A percentile compares a stretch with the other conserved stretches of the same genome.
Conservation (phyloP, 2,113 vertebrate genomes). For the Sebastes fasciatus region DNA sequence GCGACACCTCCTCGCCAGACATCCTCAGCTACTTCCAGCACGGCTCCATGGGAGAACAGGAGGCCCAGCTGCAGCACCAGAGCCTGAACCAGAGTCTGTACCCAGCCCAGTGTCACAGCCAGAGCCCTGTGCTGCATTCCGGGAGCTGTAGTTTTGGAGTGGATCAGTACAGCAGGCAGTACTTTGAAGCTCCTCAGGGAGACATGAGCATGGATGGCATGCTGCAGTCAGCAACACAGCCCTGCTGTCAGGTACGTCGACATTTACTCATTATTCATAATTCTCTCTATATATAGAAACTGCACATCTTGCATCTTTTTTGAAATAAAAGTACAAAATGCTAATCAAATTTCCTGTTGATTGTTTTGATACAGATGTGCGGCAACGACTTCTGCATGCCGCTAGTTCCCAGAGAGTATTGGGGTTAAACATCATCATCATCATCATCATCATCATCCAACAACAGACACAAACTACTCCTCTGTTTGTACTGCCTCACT, state of each 20-base stretch:
- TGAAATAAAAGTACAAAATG: not conserved
- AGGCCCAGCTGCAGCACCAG: slow-evolving; percentile 52
- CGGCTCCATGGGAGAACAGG: slow-evolving; percentile 39
- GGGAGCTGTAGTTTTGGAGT: slow-evolving; percentile 64
- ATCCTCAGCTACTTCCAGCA: slow-evolving; percentile 76
- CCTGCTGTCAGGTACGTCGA: slow-evolving; percentile 79
- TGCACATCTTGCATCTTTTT: not conserved
- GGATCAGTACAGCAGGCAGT: slow-evolving; percentile 56
- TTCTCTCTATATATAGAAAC: accelerated
- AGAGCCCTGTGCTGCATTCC: slow-evolving; percentile 56
- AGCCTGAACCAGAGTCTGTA: slow-evolving; percentile 50
- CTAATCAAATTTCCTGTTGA: slow-evolving; percentile 3
- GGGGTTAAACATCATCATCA: slow-evolving; percentile 69
- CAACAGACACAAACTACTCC: slow-evolving; percentile 66
- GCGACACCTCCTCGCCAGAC: slow-evolving; percentile 68
- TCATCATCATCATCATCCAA: slow-evolving; percentile 32
- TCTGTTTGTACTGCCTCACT: slow-evolving; percentile 65
- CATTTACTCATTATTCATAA: not conserved
- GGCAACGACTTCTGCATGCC: slow-evolving; percentile 76
- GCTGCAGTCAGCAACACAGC: slow-evolving; percentile 65
- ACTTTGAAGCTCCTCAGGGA: slow-evolving; percentile 50
- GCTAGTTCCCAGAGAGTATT: slow-evolving; percentile 76
- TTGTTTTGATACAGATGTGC: slow-evolving; percentile 74
- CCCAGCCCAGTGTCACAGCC: slow-evolving; percentile 55
- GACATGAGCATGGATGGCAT: slow-evolving; percentile 62